Conservation (phyloP, 1,140 invertebrate genomes). For the Drosophila persimilis region DNA sequence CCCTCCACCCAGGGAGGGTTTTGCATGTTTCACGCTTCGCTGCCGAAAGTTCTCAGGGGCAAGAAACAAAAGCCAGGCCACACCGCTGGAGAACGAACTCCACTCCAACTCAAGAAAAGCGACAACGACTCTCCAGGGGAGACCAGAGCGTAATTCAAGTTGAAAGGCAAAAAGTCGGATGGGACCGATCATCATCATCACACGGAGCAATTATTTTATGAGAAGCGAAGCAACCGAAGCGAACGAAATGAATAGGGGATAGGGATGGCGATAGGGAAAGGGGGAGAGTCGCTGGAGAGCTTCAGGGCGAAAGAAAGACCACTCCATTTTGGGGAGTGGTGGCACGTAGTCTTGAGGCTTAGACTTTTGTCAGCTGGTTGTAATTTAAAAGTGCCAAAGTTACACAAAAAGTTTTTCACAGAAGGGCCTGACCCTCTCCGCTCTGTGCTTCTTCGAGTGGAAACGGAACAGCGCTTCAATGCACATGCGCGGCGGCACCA, state of each 20-base stretch:
- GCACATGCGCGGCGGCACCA: conserved; percentile 57
- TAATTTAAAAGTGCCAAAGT: conserved; percentile 77
- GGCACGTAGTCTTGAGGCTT: conserved; percentile 31
- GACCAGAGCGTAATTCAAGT: conserved; percentile 48
- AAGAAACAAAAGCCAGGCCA: conserved; percentile 33
- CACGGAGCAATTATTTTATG: conserved; percentile 80
- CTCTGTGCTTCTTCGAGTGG: conserved; percentile 47
- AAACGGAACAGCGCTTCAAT: conserved; percentile 74
- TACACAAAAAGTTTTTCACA: conserved; percentile 52
- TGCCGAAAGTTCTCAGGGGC: conserved; percentile 69
- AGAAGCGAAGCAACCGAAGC: conserved; percentile 66
- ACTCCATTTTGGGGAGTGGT: conserved; percentile 14
- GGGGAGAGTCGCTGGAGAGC: conserved; percentile 5
- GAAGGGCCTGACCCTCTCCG: conserved; percentile 16
- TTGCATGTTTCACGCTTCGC: conserved; percentile 73
- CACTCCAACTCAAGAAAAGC: background rate
- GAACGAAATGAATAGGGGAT: conserved; percentile 4
- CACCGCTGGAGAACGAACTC: conserved; percentile 5
- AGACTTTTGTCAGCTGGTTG: conserved; percentile 78
- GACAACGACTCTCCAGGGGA: conserved; percentile 21
- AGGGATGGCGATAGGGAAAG: conserved; percentile 12
- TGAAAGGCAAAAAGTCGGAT: conserved; percentile 64
- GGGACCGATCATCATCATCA: conserved; percentile 63
- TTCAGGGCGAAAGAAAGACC: background rate
- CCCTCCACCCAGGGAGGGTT: conserved; percentile 32